Conservation (phyloP, 2,797 vertebrate genomes). For the Fratercula arctica region DNA sequence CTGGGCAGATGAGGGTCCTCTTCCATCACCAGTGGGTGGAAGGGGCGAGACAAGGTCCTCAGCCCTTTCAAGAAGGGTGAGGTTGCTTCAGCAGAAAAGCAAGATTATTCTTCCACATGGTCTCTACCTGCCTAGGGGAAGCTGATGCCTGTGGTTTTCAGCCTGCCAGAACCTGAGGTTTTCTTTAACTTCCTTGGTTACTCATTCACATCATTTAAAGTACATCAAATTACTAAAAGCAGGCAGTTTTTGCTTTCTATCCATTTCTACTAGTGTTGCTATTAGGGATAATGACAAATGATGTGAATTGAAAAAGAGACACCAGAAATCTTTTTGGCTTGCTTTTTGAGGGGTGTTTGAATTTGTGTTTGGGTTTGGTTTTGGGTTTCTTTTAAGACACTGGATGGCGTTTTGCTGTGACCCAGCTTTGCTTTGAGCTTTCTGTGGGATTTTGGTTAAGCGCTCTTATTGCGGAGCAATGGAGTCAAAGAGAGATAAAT, state of each 20-base stretch:
- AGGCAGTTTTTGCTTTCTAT: not conserved
- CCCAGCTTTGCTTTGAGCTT: not conserved
- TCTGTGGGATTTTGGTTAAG: not conserved
- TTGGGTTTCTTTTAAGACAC: not conserved
- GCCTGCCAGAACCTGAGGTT: constrained; percentile 13
- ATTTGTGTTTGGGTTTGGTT: not conserved
- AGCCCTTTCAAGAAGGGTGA: not conserved
- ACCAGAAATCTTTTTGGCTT: not conserved
- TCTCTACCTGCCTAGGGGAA: not conserved
- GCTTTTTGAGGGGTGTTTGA: not conserved
- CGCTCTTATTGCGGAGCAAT: not conserved
- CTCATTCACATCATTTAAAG: not conserved
- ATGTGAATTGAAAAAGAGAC: not conserved
- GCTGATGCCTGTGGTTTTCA: not conserved
- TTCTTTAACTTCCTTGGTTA: constrained; percentile 31
- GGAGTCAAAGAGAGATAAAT: not conserved
- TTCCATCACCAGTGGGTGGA: not conserved
- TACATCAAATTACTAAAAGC: not conserved
- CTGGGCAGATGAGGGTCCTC: not conserved
- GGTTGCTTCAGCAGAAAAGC: not conserved
- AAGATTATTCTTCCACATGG: not conserved
- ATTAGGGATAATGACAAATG: not conserved
- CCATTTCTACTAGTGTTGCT: not conserved
- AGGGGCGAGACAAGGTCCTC: not conserved
- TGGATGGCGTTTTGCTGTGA: not conserved